These are phyloP conservation scores for Melanargia galathea DNA, from an alignment of 2,888 invertebrate genomes.

Conservation along the genomic window DNA sequence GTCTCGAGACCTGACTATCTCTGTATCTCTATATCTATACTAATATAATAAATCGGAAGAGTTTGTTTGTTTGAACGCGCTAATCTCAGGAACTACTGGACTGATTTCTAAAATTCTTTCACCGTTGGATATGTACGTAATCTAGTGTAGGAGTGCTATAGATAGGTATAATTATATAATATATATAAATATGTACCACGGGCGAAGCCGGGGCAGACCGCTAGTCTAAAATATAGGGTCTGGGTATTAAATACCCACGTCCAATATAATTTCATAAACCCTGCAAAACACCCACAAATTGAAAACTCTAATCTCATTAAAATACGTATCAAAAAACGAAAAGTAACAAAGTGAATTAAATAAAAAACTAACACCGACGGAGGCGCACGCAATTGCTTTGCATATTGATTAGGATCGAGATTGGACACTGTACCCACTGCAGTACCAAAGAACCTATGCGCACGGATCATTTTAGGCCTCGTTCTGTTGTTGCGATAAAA, in stretches of 20 bases:
- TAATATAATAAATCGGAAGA: too few species aligned
- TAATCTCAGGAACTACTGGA: too few species aligned
- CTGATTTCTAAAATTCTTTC: too few species aligned
- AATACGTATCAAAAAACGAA: conserved; percentile 43
- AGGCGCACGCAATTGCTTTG: conserved; percentile 56
- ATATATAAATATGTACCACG: too few species aligned
- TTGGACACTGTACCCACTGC: conserved; percentile 43
- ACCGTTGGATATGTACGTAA: too few species aligned
- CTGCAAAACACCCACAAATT: conserved; percentile 7
- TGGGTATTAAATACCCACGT: not conserved
- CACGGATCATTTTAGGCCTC: conserved; percentile 2
- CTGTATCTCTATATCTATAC: too few species aligned
- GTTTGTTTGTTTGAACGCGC: too few species aligned
- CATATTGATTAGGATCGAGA: conserved; percentile 67
- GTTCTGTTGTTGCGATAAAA: not conserved
- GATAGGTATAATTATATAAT: too few species aligned
- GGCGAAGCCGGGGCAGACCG: too few species aligned
- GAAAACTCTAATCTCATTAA: conserved; percentile 32
- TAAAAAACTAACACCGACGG: conserved; percentile 48
- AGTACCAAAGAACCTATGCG: conserved; percentile 27
- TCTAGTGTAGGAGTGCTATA: too few species aligned
- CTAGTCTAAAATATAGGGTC: too few species aligned
- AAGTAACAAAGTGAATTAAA: conserved; percentile 53
- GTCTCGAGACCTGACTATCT: too few species aligned
- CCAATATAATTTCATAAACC: conserved; percentile 18